phyloP scores from a whole-genome alignment of 2,888 invertebrate species.

The Apodemia zela region DNA sequence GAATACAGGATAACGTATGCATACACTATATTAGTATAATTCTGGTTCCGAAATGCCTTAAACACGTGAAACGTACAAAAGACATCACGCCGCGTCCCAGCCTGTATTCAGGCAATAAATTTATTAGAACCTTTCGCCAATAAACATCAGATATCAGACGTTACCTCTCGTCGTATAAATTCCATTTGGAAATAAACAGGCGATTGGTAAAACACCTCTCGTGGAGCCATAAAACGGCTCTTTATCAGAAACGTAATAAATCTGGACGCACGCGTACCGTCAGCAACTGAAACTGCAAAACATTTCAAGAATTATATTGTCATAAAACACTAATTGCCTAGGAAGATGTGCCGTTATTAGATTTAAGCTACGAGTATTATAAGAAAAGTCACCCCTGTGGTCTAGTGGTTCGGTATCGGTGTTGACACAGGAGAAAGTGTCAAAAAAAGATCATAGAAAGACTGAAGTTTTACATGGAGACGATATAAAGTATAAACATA shows the following conservation, averaged over 20 bases:
- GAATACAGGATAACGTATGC: too few species aligned
- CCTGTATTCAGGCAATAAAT: constrained; percentile 17
- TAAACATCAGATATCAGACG: constrained; percentile 29
- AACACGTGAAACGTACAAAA: constrained; percentile 1
- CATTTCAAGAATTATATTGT: too few species aligned
- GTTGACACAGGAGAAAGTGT: too few species aligned
- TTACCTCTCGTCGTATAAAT: constrained; percentile 29
- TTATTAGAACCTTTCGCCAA: constrained; percentile 23
- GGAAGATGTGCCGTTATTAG: too few species aligned
- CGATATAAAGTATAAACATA: too few species aligned
- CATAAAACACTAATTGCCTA: too few species aligned
- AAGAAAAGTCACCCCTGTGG: too few species aligned
- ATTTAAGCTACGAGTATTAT: too few species aligned
- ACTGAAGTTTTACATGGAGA: too few species aligned
- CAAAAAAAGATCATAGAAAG: too few species aligned
- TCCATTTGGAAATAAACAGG: constrained; percentile 29
- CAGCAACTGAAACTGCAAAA: background rate
- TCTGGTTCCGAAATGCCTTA: background rate
- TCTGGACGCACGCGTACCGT: constrained; percentile 23
- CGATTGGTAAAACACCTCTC: constrained; percentile 28
- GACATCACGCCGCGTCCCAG: constrained; percentile 15
- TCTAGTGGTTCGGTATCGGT: too few species aligned
- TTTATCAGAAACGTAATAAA: constrained; percentile 47
- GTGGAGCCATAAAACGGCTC: constrained; percentile 27
- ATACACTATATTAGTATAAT: background rate